Evolutionary conservation across 1,140 invertebrate species (phyloP).

Genomic region (Rhyacophila brunnea): DNA sequence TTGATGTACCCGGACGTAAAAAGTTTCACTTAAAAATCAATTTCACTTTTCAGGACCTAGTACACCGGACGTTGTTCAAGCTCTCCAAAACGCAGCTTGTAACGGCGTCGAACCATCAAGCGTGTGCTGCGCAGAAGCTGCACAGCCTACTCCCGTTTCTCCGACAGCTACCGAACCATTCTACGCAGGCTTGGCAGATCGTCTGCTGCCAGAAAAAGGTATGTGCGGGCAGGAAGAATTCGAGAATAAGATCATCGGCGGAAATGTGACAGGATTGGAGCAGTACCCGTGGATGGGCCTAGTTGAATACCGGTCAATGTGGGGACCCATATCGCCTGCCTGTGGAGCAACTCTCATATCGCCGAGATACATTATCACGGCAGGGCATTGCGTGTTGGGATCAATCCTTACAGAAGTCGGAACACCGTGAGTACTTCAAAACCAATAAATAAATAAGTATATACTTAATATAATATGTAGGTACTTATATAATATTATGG

Average conservation of each 20-base stretch:
- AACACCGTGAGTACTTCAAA: constrained; percentile 35
- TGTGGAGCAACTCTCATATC: constrained; percentile 47
- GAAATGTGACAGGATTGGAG: constrained; percentile 53
- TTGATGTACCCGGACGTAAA: too few species aligned
- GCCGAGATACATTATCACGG: constrained; percentile 43
- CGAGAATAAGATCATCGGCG: constrained; percentile 56
- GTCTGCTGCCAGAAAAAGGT: constrained; percentile 20
- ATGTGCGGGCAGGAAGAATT: constrained; percentile 41
- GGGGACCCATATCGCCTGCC: constrained; percentile 7
- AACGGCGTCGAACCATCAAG: neutral
- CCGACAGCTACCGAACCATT: neutral
- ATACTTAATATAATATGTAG: too few species aligned
- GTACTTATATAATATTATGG: too few species aligned
- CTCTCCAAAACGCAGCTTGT: neutral
- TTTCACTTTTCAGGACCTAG: neutral
- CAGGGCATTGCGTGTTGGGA: constrained; percentile 44
- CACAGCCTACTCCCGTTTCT: neutral
- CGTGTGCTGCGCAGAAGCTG: constrained; percentile 1
- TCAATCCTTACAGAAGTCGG: constrained; percentile 24
- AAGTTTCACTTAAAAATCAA: too few species aligned
- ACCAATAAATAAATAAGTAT: too few species aligned
- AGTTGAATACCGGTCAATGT: constrained; percentile 49
- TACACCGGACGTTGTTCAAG: neutral
- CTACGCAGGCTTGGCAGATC: neutral
- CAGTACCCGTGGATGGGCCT: constrained; percentile 64